Conservation (phyloP, 2,797 vertebrate species). For the Hoplostethus mediterraneus region DNA sequence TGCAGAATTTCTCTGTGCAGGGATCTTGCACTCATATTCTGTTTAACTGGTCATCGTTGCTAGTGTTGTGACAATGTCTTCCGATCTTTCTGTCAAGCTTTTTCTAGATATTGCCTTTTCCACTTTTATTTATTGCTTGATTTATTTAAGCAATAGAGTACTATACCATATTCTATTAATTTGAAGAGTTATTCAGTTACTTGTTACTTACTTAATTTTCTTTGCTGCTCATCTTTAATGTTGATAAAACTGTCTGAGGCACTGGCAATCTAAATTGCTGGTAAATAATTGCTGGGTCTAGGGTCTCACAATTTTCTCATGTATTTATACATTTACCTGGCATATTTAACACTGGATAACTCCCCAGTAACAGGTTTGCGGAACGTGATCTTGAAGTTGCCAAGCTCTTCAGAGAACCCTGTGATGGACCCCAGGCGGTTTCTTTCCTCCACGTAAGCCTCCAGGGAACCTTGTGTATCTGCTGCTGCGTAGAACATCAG, state of each 20-base stretch:
- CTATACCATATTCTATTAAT: neutral
- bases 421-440: constrained; percentile 87
- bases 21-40: neutral
- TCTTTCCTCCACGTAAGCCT: constrained; percentile 84
- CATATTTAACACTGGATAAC: constrained; percentile 80
- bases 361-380: constrained; percentile 84
- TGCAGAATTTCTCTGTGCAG: no score
- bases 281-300: neutral
- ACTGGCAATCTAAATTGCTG: neutral
- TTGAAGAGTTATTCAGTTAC: no score
- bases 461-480: constrained; percentile 89
- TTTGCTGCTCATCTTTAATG: no score
- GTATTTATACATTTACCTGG: constrained; percentile 83
- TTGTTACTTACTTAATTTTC: no score
- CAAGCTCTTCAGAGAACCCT: constrained; percentile 90
- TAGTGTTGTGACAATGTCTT: neutral
- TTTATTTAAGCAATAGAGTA: neutral
- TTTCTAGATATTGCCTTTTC: neutral
- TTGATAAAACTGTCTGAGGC: neutral
- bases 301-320: constrained; percentile 3
- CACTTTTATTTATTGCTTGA: neutral
- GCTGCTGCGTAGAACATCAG: constrained; percentile 94
- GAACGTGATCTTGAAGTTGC: constrained; percentile 92
- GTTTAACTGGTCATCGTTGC: neutral
- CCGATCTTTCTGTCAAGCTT: neutral